Conservation (phyloP, 2,113 vertebrate species). For the Hymenochirus boettgeri region DNA sequence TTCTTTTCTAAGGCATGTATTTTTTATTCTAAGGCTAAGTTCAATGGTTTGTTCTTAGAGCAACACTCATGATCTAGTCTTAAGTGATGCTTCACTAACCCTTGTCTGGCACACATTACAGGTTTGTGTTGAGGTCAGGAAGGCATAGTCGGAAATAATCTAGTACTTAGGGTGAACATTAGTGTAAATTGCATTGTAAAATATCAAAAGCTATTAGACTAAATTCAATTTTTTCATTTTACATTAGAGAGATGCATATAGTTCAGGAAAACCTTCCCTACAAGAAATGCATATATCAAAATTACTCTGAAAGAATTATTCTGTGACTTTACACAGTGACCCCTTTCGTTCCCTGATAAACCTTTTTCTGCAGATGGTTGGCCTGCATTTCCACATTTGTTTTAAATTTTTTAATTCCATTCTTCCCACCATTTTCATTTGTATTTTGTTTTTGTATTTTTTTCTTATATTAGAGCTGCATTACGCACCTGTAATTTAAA, state of each 20-base stretch:
- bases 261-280: not conserved
- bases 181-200: slow-evolving; percentile 21
- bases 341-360: not conserved
- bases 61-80: not conserved
- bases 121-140: slow-evolving; percentile 20
- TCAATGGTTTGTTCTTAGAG: not conserved
- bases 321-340: not conserved
- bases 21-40: not conserved
- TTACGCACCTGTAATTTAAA: too few relatives aligned
- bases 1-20: not conserved
- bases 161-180: slow-evolving; percentile 9
- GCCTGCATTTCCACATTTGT: too few relatives aligned
- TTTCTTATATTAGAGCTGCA: too few relatives aligned
- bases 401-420: too few relatives aligned
- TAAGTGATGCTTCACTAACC: not conserved
- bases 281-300: not conserved
- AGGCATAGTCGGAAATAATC: slow-evolving; percentile 1
- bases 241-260: not conserved
- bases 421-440: too few relatives aligned
- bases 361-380: not conserved
- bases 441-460: too few relatives aligned
- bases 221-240: slow-evolving; percentile 19
- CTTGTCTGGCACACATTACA: not conserved
- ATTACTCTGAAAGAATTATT: not conserved
- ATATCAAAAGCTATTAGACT: slow-evolving; percentile 9